These are phyloP conservation scores for Gobiocypris rarus DNA, from an alignment of 2,113 vertebrate genomes.

Conservation along the genomic window DNA sequence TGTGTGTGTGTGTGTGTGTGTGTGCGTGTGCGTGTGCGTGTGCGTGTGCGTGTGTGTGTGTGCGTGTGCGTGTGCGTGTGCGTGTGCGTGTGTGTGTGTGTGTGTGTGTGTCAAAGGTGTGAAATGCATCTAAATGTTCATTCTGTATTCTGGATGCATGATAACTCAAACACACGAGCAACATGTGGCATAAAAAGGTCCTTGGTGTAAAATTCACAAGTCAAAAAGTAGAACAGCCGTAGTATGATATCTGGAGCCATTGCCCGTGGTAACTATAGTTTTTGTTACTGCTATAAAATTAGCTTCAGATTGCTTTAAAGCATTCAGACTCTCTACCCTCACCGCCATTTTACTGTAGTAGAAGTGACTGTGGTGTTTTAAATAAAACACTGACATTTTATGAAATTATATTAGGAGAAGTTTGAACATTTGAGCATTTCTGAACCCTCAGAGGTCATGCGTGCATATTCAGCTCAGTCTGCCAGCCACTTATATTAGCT, in stretches of 20 bases:
- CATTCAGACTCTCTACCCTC: neutral
- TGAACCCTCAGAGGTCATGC: slow-evolving; percentile 4
- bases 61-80: neutral
- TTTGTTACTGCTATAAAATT: neutral
- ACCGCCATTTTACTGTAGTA: neutral
- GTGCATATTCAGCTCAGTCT: slow-evolving; percentile 6
- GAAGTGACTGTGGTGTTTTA: neutral
- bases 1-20: neutral
- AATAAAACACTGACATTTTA: neutral
- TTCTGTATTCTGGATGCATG: slow-evolving; percentile 21
- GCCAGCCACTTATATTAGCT: slow-evolving; percentile 40
- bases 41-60: neutral
- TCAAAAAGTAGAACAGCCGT: neutral
- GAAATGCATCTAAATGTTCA: slow-evolving; percentile 51
- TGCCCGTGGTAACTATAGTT: neutral
- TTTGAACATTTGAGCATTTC: neutral
- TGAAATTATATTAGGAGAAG: neutral
- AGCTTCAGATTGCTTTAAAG: neutral
- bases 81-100: slow-evolving; percentile 44
- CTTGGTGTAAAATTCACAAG: neutral
- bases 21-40: neutral
- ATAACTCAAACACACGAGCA: neutral
- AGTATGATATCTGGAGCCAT: neutral
- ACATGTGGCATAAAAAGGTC: neutral
- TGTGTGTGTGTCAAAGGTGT: slow-evolving; percentile 41